Evolutionary conservation across 2,888 invertebrate species (phyloP).

Genomic region (Hirtodrosophila confusa): DNA sequence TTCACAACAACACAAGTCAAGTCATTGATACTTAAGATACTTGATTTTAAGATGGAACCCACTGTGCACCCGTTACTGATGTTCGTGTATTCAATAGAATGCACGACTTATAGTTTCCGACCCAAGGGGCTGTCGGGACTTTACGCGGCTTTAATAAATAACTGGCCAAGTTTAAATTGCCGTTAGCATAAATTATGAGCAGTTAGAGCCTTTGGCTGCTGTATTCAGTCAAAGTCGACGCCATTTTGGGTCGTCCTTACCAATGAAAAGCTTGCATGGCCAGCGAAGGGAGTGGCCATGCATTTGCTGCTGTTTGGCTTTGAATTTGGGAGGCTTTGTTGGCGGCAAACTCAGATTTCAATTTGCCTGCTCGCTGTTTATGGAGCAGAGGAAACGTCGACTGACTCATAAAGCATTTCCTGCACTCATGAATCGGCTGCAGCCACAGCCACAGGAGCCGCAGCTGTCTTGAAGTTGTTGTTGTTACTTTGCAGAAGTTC

Average conservation of each 20-base stretch:
- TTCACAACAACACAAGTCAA: too few species aligned
- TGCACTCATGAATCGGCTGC: slow-evolving; percentile 72
- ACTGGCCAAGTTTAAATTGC: slow-evolving; percentile 79
- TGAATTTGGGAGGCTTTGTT: slow-evolving; percentile 38
- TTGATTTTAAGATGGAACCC: slow-evolving; percentile 11
- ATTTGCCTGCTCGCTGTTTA: slow-evolving; percentile 72
- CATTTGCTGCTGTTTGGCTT: slow-evolving; percentile 25
- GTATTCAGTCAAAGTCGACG: slow-evolving; percentile 59
- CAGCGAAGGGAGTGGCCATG: slow-evolving; percentile 2
- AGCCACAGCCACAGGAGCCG: slow-evolving; percentile 28
- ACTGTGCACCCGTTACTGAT: slow-evolving; percentile 32
- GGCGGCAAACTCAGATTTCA: slow-evolving; percentile 57
- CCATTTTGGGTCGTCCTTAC: slow-evolving; percentile 43
- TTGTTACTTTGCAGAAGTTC: slow-evolving; percentile 47
- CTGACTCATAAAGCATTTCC: slow-evolving; percentile 76
- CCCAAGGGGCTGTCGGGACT: slow-evolving; percentile 10
- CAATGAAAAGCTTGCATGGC: slow-evolving; percentile 13
- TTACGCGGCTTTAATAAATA: slow-evolving; percentile 70
- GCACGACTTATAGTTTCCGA: slow-evolving; percentile 39
- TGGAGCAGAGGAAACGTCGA: slow-evolving; percentile 65
- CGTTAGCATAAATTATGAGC: slow-evolving; percentile 81
- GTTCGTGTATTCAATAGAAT: slow-evolving; percentile 37
- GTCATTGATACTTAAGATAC: too few species aligned
- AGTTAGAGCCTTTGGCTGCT: slow-evolving; percentile 68
- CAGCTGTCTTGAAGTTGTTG: slow-evolving; percentile 20